Conservation (phyloP, 2,113 vertebrate genomes). For the Clarias macrocephalus region DNA sequence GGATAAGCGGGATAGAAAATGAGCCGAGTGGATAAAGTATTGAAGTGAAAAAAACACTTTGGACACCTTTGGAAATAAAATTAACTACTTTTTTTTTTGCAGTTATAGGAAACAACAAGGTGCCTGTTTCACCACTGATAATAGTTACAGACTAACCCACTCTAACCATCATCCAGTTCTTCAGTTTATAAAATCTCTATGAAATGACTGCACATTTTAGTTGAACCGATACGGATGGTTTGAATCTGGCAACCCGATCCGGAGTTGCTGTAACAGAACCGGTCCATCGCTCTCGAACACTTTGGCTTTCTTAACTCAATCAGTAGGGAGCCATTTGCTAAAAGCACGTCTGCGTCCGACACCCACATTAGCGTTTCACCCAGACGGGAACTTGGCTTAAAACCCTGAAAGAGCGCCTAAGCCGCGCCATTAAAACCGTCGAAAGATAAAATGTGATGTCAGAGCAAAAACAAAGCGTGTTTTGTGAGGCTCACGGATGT, state of each 20-base stretch:
- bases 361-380: background rate
- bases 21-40: background rate
- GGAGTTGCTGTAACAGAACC: background rate
- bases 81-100: background rate
- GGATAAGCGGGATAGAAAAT: no score
- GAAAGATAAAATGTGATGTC: background rate
- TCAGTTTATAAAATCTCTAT: background rate
- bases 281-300: background rate
- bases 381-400: background rate
- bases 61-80: background rate
- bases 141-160: no score
- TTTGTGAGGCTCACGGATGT: background rate
- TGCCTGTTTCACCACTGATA: background rate
- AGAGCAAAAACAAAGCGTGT: background rate
- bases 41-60: background rate
- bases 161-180: background rate
- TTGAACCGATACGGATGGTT: background rate
- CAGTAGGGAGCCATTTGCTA: constrained; percentile 9
- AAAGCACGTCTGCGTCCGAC: background rate
- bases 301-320: background rate
- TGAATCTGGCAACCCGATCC: background rate
- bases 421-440: background rate
- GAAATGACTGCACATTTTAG: background rate
- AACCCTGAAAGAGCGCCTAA: background rate
- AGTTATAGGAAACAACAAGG: background rate